Base-by-base conservation (phyloP, 1,140 invertebrate genomes). In the Drosophila lacertosa region DNA sequence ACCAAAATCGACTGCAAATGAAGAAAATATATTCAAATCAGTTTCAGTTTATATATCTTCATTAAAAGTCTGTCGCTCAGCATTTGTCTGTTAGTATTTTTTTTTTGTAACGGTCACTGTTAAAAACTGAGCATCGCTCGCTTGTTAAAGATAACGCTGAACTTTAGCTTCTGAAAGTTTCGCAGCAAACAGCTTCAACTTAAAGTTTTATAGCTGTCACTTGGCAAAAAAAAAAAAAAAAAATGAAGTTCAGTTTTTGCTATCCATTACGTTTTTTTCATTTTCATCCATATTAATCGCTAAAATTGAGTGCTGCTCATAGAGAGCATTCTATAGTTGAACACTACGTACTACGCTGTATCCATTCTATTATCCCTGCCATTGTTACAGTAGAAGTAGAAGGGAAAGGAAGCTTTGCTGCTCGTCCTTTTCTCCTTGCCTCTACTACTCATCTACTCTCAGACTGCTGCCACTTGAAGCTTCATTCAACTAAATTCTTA, bases 401-500 rank as follows among this genome's bases (percentile, higher is more conserved):
- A n/a, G n/a, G n/a, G 24, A 7, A 6, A 26, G 76, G 39, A 29
- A 42, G 76, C 51, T 48, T 40, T 70, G 4, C 51, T 26, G 51
- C 33, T 22, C 16, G 33, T 20, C 35, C 44, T 20, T 26, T 58
- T 29, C 40, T 15, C 50, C 20, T 26, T 16, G 24, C 20, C 32
- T 29, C 32, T 24, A 35, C 54, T 57, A n/a, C n/a, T 63, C 51
- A 55, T 4, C 59, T 75, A 64, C 77, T 75, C 51, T 62, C 69
- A 70, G 68, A 57, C 77, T 64, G 37, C 72, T 74, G 70, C 57
- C 81, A 81, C 81, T 86, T 20, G 54, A 59, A 58, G 63, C 78
- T 84, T 81, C 68, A 81, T 80, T 84, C 74, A 83, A 82, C 74
- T 71, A 82, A 77, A 82, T 83, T 78, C 74, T 82, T 83, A 74